phyloP scores from a whole-genome alignment of 1,140 invertebrate genomes.

The Euschistus heros region DNA sequence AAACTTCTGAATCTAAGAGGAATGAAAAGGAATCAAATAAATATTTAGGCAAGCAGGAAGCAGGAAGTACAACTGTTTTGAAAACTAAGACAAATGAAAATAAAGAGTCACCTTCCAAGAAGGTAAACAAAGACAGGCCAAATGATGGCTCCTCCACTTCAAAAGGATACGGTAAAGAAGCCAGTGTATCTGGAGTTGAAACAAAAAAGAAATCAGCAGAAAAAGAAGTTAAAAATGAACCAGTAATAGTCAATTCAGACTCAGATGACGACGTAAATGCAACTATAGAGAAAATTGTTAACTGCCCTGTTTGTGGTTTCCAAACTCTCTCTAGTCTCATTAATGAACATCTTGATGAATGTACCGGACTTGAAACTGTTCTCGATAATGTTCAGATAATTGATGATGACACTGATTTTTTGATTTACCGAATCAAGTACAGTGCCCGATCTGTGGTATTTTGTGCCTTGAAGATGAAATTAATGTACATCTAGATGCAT shows the following conservation, averaged over 20 bases:
- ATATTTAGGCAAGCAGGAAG: not conserved
- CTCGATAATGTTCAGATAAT: conserved; percentile 23
- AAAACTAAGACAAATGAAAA: too few relatives aligned
- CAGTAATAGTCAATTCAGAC: not conserved
- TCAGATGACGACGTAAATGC: not conserved
- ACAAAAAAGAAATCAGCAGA: too few relatives aligned
- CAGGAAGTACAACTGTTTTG: not conserved
- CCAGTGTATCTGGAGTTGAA: too few relatives aligned
- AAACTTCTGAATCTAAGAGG: too few relatives aligned
- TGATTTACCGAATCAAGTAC: conserved; percentile 23
- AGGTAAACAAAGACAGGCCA: too few relatives aligned
- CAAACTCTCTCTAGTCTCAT: conserved; percentile 31
- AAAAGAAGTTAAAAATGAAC: not conserved
- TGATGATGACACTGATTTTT: conserved; percentile 20
- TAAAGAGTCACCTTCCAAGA: too few relatives aligned
- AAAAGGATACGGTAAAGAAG: too few relatives aligned
- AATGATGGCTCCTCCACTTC: too few relatives aligned
- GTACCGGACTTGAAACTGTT: conserved; percentile 28
- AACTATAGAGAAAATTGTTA: not conserved
- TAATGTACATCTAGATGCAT: conserved; percentile 28
- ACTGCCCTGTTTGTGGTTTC: conserved; percentile 11
- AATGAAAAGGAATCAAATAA: too few relatives aligned
- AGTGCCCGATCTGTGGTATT: conserved; percentile 25
- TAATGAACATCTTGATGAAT: conserved; percentile 37
- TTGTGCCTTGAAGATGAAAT: conserved; percentile 22